These are phyloP conservation scores for Microctenopoma stevenorrisi DNA, from an alignment of 2,797 vertebrate species.

Conservation along the genomic window DNA sequence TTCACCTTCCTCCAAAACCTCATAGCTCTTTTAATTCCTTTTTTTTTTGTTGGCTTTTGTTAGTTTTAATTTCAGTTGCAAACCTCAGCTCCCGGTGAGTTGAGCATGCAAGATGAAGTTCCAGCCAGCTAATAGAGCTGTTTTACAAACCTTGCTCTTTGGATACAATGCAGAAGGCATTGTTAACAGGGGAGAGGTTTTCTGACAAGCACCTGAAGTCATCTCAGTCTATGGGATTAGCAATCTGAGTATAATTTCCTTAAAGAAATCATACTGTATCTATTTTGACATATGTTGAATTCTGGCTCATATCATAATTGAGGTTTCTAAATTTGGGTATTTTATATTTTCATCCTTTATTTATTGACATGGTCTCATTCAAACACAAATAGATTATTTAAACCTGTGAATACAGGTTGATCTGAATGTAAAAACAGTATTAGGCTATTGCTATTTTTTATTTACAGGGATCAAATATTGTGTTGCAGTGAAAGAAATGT, in stretches of 20 bases:
- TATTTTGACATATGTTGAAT: slow-evolving; percentile 74
- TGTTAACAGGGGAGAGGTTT: slow-evolving; percentile 72
- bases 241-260: slow-evolving; percentile 74
- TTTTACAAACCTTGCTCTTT: slow-evolving; percentile 74
- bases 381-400: slow-evolving; percentile 83
- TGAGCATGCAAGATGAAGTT: slow-evolving; percentile 70
- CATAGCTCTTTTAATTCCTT: slow-evolving; percentile 72
- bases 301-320: slow-evolving; percentile 79
- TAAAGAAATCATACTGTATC: slow-evolving; percentile 51
- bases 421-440: slow-evolving; percentile 88
- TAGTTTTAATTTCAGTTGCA: slow-evolving; percentile 72
- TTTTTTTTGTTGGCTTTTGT: slow-evolving; percentile 49
- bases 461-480: slow-evolving; percentile 86
- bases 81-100: slow-evolving; percentile 79
- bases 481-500: slow-evolving; percentile 85
- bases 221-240: slow-evolving; percentile 73
- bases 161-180: slow-evolving; percentile 68
- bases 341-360: slow-evolving; percentile 81
- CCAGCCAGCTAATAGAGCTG: slow-evolving; percentile 70
- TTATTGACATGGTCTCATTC: slow-evolving; percentile 83
- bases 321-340: slow-evolving; percentile 81
- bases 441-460: slow-evolving; percentile 83
- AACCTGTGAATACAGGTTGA: slow-evolving; percentile 86
- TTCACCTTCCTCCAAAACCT: slow-evolving; percentile 82
- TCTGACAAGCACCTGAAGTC: slow-evolving; percentile 74